A percentile compares a stretch with the other conserved stretches of the same genome.
Conservation (phyloP, 2,797 vertebrate species). For the Percopsis omiscomaycus region DNA sequence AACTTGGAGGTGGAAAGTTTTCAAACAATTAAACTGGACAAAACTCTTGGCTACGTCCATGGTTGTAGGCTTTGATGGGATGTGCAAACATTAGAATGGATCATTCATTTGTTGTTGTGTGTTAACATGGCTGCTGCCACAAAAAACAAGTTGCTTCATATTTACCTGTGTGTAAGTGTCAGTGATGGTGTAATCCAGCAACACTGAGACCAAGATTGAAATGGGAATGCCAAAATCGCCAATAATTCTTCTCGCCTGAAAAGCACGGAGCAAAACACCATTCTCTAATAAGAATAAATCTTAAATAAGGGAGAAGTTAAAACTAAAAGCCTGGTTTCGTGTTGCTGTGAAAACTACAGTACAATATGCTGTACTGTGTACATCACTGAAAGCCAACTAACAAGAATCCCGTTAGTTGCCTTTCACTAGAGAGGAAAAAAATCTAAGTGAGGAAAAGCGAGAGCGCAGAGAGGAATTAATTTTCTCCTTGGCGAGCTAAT, state of each 20-base stretch:
- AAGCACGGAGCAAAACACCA: slow-evolving; percentile 20
- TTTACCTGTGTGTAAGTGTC: slow-evolving; percentile 93
- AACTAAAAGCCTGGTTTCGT: no score
- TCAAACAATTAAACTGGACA: no score
- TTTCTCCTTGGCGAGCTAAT: no score
- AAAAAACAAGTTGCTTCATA: background rate
- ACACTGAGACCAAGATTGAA: slow-evolving; percentile 90
- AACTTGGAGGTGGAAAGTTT: slow-evolving; percentile 6
- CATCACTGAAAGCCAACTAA: no score
- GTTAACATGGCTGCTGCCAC: background rate
- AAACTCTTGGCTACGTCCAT: slow-evolving; percentile 21
- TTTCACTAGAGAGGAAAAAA: no score
- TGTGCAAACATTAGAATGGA: slow-evolving; percentile 5
- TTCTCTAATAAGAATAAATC: background rate
- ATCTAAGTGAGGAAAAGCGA: no score
- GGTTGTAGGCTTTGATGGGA: slow-evolving; percentile 25
- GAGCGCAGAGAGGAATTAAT: no score
- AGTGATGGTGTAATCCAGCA: slow-evolving; percentile 87
- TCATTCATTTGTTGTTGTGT: background rate
- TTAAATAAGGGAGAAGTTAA: no score
- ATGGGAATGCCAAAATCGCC: slow-evolving; percentile 97
- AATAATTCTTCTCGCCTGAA: slow-evolving; percentile 90
- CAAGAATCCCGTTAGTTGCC: no score
- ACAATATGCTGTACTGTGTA: no score
- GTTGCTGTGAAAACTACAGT: no score